Percentiles rank a stretch among this genome's conserved stretches.
These are phyloP conservation scores for Agrilus mali DNA, from an alignment of 2,888 invertebrate genomes.

Conservation along the genomic window DNA sequence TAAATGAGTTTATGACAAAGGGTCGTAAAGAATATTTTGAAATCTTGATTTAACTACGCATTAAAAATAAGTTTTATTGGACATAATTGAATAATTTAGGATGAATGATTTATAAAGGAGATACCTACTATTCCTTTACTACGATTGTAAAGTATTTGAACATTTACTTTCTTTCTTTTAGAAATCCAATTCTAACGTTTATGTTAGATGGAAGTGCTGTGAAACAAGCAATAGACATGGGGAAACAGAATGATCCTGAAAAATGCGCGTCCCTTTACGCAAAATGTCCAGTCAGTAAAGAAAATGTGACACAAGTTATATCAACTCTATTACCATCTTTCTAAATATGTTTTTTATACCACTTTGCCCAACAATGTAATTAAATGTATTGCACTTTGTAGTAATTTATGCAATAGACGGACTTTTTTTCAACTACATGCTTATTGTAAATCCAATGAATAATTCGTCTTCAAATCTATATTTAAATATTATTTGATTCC, in stretches of 20 bases:
- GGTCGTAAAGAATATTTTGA: no score
- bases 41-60: no score
- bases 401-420: no score
- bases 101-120: no score
- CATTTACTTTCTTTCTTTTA: conserved; percentile 27
- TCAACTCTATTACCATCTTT: conserved; percentile 48
- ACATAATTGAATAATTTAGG: no score
- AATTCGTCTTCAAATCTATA: no score
- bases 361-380: neutral
- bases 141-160: neutral
- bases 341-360: neutral
- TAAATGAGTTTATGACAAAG: no score
- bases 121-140: no score
- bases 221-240: conserved; percentile 56
- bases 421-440: no score
- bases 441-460: no score
- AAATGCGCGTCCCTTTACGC: conserved; percentile 46
- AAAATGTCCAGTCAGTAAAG: conserved; percentile 56
- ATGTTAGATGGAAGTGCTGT: conserved; percentile 60
- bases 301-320: conserved; percentile 52
- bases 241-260: conserved; percentile 41
- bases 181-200: conserved; percentile 55
- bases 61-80: no score
- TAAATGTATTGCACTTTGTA: neutral
- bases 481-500: no score